Evolutionary conservation across 2,797 vertebrate genomes (phyloP).

Genomic region (Cuniculus paca): DNA sequence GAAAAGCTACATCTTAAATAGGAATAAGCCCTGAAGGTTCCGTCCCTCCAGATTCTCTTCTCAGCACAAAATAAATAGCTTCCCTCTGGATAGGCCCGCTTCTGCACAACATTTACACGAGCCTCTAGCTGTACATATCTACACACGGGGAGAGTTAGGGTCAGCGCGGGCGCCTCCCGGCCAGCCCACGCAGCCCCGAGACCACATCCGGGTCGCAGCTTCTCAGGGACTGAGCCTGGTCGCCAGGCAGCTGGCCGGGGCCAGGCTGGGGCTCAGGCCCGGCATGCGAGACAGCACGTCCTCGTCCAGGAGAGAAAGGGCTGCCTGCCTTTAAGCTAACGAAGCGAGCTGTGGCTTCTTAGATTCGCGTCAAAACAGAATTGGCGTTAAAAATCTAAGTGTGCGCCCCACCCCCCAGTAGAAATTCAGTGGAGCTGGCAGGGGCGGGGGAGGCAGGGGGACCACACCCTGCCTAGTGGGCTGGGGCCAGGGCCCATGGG

Average conservation of each 20-base stretch:
- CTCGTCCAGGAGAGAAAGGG: background rate
- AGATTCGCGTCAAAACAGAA: conserved; percentile 73
- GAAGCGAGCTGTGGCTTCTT: conserved; percentile 62
- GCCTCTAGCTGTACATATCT: conserved; percentile 92
- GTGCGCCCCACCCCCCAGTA: conserved; percentile 68
- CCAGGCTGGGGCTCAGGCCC: background rate
- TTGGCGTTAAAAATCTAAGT: conserved; percentile 70
- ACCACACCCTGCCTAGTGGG: conserved; percentile 24
- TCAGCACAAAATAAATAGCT: conserved; percentile 96
- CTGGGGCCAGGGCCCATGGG: conserved; percentile 57
- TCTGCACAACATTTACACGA: conserved; percentile 90
- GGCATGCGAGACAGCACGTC: background rate
- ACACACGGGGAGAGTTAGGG: conserved; percentile 88
- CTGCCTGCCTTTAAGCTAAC: conserved; percentile 56
- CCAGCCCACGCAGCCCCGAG: conserved; percentile 67
- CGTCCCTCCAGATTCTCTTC: conserved; percentile 86
- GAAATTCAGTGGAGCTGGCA: conserved; percentile 58
- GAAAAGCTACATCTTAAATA: conserved; percentile 90
- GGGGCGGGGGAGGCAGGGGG: conserved; percentile 69
- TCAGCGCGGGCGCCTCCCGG: background rate
- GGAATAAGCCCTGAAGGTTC: conserved; percentile 92
- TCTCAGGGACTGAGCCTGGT: conserved; percentile 64
- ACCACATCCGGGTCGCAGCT: conserved; percentile 84
- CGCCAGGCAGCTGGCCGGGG: conserved; percentile 47
- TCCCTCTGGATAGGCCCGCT: conserved; percentile 89